Evolutionary conservation across 2,888 invertebrate genomes (phyloP), one percentile per base, ranked within the genome.

Genomic region (Lasioglossum morio): DNA sequence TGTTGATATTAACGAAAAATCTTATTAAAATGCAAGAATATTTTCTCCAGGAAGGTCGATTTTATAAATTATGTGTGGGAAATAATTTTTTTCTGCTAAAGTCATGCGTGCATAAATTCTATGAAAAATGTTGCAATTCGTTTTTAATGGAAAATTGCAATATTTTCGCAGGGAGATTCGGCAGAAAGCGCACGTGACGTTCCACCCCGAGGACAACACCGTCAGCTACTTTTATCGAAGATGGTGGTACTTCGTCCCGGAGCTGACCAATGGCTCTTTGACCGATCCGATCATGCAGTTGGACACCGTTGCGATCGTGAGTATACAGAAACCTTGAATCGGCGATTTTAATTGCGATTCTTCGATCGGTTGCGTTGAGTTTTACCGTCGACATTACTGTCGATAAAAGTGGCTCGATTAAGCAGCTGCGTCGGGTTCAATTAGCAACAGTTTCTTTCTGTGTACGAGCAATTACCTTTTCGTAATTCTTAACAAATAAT

Each of bases 251-350:
- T 98, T 97, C 92, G 97, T 97, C 89, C 96, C 96, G 4, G 96
- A 96, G 23, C 95, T 95, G 90, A 98, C 97, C 92, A 96, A 96
- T 76, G 98, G 98, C 0, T 96, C 96, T n/a, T 95, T 98, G 23
- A 95, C 96, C 23, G 98, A 98, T 93, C 95, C 96, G 69, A 96
- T 98, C 82, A 97, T 97, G 0, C 97, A 97, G 0, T 94, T 98
- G 1, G 98, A 98, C 94, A 96, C 97, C 3, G 97, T 98, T 12
- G 97, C 97, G 77, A 96, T 98, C 95, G 98, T 98, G 94, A 96
- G 97, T 86, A 80, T 34, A 66, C 63, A 27, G 60, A 14, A 27
- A 27, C 60, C 60, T 60, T 60, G 60, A 60, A 66, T 19, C 63
- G 19, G 2, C 2, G 30, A 30, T 16, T 66, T 34, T 16, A 30